Conservation (phyloP, 2,888 invertebrate species). For the Therioaphis trifolii region DNA sequence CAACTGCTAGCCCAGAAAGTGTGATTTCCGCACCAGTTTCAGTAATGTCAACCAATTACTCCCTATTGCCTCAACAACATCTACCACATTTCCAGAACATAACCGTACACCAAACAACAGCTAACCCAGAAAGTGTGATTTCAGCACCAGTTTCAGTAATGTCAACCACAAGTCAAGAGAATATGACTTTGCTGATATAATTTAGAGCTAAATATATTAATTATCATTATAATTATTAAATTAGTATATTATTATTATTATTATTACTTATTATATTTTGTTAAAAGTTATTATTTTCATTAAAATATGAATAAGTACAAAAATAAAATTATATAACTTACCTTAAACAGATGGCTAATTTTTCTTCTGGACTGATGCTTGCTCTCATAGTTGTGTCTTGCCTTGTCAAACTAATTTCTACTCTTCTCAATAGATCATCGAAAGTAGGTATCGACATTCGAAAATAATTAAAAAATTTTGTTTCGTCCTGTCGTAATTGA, state of each 20-base stretch:
- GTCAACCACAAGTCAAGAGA: conserved; percentile 10
- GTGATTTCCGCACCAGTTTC: not conserved
- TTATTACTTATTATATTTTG: not conserved
- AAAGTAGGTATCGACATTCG: conserved; percentile 12
- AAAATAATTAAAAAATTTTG: conserved; percentile 3
- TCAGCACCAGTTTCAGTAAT: not conserved
- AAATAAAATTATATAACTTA: conserved; percentile 21
- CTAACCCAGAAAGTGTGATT: conserved; percentile 11
- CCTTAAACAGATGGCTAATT: conserved; percentile 26
- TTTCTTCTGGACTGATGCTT: conserved; percentile 25
- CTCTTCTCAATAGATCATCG: conserved; percentile 17
- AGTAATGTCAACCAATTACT: not conserved
- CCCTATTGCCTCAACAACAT: not conserved
- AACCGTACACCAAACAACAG: conserved; percentile 10
- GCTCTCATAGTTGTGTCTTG: conserved; percentile 13
- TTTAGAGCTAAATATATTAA: conserved; percentile 1
- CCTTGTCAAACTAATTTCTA: conserved; percentile 23
- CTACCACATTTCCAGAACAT: not conserved
- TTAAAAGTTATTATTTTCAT: conserved; percentile 17
- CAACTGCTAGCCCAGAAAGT: conserved; percentile 12
- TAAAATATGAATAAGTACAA: conserved; percentile 18
- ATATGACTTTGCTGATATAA: not conserved
- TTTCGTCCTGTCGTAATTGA: not conserved
- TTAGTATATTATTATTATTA: too few species aligned
- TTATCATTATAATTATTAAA: not conserved